Base-by-base conservation (phyloP, 1,140 invertebrate species). In the Pantala flavescens region DNA sequence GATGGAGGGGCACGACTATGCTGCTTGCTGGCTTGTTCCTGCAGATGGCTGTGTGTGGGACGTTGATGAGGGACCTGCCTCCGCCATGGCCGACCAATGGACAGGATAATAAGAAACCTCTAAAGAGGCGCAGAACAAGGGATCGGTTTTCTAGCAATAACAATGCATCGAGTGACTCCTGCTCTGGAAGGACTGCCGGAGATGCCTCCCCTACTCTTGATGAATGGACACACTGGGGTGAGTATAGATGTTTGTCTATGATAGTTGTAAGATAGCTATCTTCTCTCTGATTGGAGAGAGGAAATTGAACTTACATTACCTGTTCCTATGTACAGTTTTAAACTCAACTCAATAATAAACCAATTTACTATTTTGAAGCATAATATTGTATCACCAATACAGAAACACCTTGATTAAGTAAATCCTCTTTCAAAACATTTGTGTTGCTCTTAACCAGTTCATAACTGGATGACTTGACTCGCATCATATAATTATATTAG, bases 21-120 rank as follows among this genome's bases (percentile, higher is more conserved):
- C 90, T 96, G 71, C 81, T 96, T 7, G 89, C 93, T 0, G 94
- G 94, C 11, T 82, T 94, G 10, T 94, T 96, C 78, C 83, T 97
- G 2, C 95, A 96, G 81, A 88, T 97, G 78, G 90, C 90, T 24
- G 91, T 95, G 0, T 97, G 93, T 81, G 95, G 94, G 0, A 87
- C 90, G 43, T 82, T 96, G 7, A 95, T 95, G 89, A 83, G 91
- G 73, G 93, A 95, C 78, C 83, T 94, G 21, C 71, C 23, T 5
- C 71, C 23, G n/a, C 71, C 23, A 2, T 19, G 71, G 14, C 12
- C 16, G 16, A 19, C 49, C 16, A 36, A 36, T 36, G n/a, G n/a
- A 21, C 49, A 63, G 49, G 49, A 63, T 3, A 63, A 1, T 23
- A 72, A 72, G 23, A 23, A 24, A 24, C 28, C 71, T 23, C 71